These are phyloP conservation scores for Eutolmus rufibarbis DNA, from an alignment of 2,888 invertebrate genomes.

Conservation along the genomic window DNA sequence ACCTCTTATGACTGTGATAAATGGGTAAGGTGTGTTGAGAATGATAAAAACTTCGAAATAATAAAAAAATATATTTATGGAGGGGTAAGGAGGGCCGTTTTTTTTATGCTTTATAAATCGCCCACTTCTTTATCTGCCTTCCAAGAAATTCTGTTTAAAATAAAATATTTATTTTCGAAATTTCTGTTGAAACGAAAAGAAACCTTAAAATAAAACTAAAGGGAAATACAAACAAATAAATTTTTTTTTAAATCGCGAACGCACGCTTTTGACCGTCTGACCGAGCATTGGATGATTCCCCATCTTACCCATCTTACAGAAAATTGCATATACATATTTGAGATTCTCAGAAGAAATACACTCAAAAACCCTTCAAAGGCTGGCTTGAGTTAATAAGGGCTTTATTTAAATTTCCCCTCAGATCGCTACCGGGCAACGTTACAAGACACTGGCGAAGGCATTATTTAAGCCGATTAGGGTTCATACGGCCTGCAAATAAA, in stretches of 20 bases:
- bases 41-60: background rate
- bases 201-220: background rate
- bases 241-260: background rate
- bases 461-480: background rate
- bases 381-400: background rate
- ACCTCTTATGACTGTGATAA: background rate
- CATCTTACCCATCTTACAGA: too few species aligned
- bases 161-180: background rate
- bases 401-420: background rate
- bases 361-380: too few species aligned
- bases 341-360: too few species aligned
- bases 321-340: too few species aligned
- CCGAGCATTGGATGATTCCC: background rate
- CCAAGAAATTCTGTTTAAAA: background rate
- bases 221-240: background rate
- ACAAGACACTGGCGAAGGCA: background rate
- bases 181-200: background rate
- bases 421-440: background rate
- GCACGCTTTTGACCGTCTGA: background rate
- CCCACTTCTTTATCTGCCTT: background rate
- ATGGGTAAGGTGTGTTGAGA: background rate
- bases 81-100: background rate
- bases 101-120: background rate
- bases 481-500: background rate
- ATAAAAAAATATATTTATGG: background rate